Percentiles rank a stretch among this genome's conserved stretches.
Conservation (phyloP, 1,140 invertebrate genomes). For the Papilio glaucus region DNA sequence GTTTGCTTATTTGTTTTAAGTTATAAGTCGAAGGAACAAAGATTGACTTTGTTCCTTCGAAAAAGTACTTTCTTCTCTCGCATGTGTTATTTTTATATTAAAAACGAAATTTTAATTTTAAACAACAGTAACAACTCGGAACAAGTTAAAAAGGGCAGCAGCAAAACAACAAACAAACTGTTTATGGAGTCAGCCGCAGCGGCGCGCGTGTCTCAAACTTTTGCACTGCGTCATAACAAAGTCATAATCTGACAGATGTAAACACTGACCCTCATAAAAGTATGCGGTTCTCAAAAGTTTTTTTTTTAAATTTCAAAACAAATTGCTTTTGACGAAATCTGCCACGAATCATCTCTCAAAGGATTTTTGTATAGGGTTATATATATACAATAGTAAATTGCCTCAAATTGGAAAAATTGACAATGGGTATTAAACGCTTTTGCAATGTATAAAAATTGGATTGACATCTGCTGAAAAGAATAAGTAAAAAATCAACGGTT, state of each 20-base stretch:
- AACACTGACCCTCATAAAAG: conserved; percentile 5
- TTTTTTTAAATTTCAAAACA: neutral
- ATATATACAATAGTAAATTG: too few relatives aligned
- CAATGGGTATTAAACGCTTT: too few relatives aligned
- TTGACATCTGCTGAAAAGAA: neutral
- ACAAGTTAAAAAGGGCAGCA: conserved; percentile 8
- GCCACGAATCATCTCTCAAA: too few relatives aligned
- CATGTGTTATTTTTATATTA: too few relatives aligned
- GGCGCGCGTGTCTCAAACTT: conserved; percentile 10
- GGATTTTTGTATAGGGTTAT: too few relatives aligned
- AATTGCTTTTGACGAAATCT: neutral
- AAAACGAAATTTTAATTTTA: neutral
- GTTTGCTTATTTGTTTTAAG: too few relatives aligned
- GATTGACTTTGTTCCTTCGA: too few relatives aligned
- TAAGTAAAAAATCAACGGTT: neutral
- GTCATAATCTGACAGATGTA: conserved; percentile 9
- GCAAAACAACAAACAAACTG: conserved; percentile 13
- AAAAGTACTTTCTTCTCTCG: too few relatives aligned
- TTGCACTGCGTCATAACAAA: conserved; percentile 3
- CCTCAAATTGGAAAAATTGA: too few relatives aligned
- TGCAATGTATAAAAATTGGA: too few relatives aligned
- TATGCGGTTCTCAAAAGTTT: neutral
- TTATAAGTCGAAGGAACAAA: too few relatives aligned
- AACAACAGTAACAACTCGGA: neutral
- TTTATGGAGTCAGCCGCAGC: conserved; percentile 15